phyloP scores from a whole-genome alignment of 2,888 invertebrate genomes.

The Operophtera brumata region DNA sequence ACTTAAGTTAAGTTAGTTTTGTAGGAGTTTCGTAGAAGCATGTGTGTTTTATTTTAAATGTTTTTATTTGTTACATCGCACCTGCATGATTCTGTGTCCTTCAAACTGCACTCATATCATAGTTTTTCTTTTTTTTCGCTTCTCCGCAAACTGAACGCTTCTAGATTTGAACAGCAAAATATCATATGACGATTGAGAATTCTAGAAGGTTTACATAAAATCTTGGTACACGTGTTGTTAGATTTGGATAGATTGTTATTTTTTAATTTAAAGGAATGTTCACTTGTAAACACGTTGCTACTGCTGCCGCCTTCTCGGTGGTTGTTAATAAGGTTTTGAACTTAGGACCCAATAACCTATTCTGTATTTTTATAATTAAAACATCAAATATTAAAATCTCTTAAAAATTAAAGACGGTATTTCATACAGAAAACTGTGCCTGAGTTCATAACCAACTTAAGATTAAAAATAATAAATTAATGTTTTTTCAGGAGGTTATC shows the following conservation, averaged over 20 bases:
- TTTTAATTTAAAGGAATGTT: slow-evolving; percentile 70
- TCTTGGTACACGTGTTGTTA: slow-evolving; percentile 59
- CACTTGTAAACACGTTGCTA: slow-evolving; percentile 61
- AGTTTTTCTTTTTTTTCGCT: slow-evolving; percentile 61
- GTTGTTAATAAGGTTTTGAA: slow-evolving; percentile 47
- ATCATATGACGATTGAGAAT: slow-evolving; percentile 41
- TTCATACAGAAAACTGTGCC: slow-evolving; percentile 6
- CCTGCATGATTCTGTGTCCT: slow-evolving; percentile 72
- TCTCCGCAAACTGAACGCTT: slow-evolving; percentile 59
- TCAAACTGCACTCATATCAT: slow-evolving; percentile 75
- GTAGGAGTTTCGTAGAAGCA: slow-evolving; percentile 23
- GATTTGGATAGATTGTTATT: slow-evolving; percentile 50
- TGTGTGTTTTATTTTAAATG: slow-evolving; percentile 33
- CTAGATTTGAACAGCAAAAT: slow-evolving; percentile 61
- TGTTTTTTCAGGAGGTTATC: slow-evolving; percentile 67
- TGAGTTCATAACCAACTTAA: slow-evolving; percentile 50
- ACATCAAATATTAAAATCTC: background rate
- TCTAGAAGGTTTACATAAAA: slow-evolving; percentile 48
- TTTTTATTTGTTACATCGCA: slow-evolving; percentile 42
- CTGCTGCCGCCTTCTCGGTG: slow-evolving; percentile 45
- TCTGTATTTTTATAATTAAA: background rate
- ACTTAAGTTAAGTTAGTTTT: slow-evolving; percentile 20
- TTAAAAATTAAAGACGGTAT: background rate
- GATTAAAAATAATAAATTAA: slow-evolving; percentile 53
- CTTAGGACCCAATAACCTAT: slow-evolving; percentile 30